Percentiles rank a stretch among this genome's conserved stretches.
These are phyloP conservation scores for Sipha maydis DNA, from an alignment of 2,888 invertebrate genomes.

Conservation along the genomic window DNA sequence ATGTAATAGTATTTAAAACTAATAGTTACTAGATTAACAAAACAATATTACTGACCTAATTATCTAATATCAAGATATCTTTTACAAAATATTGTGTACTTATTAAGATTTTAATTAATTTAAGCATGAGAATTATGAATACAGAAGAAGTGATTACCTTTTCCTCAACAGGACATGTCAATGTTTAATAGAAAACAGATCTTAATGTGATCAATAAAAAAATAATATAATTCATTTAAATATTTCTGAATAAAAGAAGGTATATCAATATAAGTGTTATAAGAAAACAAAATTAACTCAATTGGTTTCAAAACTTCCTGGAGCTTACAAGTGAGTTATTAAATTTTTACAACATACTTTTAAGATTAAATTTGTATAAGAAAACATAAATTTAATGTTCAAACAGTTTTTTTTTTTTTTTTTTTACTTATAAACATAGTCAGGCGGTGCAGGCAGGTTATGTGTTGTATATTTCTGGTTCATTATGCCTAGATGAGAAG, in stretches of 20 bases:
- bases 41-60: constrained; percentile 45
- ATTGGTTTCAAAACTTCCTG: constrained; percentile 49
- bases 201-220: constrained; percentile 13
- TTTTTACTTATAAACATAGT: constrained; percentile 70
- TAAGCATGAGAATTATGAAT: not conserved
- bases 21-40: constrained; percentile 37
- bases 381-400: constrained; percentile 28
- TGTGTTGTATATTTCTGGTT: constrained; percentile 67
- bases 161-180: not conserved
- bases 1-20: constrained; percentile 30
- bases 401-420: constrained; percentile 56
- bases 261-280: constrained; percentile 37
- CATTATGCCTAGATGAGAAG: constrained; percentile 78
- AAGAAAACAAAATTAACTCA: constrained; percentile 46
- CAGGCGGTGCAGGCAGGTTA: constrained; percentile 78
- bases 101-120: not conserved
- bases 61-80: constrained; percentile 46
- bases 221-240: constrained; percentile 27
- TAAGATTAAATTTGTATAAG: constrained; percentile 10
- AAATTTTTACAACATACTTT: constrained; percentile 30
- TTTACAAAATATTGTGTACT: constrained; percentile 25
- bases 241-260: constrained; percentile 25
- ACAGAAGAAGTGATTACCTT: not conserved
- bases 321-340: constrained; percentile 51
- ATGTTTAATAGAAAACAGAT: not conserved